Base-by-base conservation (phyloP, 1,140 invertebrate genomes). In the Bacillus rossius region DNA sequence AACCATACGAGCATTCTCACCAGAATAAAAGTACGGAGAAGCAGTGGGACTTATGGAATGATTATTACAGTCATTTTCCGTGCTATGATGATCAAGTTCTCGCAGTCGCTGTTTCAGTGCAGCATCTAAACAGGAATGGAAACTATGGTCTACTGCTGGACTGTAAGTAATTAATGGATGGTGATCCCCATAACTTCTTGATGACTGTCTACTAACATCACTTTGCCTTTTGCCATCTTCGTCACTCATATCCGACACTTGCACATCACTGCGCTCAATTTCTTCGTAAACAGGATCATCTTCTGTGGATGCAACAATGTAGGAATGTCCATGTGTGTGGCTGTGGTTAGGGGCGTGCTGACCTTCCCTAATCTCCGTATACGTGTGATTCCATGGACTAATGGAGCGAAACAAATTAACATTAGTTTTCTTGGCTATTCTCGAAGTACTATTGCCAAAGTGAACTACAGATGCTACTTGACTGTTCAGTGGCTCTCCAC, bases 251-350 rank as follows among this genome's bases (percentile, higher is more conserved):
- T 91, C 88, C 0, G 87, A 88, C 55, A 87, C 84, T 51, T 87
- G 79, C 1, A 87, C 85, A 63, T 86, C 84, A 54, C 69, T 58
- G 0, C 86, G 78, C 64, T 90, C 88, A 43, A 90, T 90, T 66
- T 90, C 88, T 69, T 90, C 89, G 69, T 90, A 90, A 1, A 90
- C 88, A 0, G 88, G 88, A 65, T 90, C 88, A 64, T 87, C 86
- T 61, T 84, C 81, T 53, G 74, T 34, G 29, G 29, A 34, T 7
- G 29, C 29, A 34, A 34, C 29, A 34, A 34, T 34, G 29, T 34
- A 34, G 29, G 29, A 34, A 34, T 10, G 29, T 22, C 71, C 57
- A 49, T 71, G 57, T 19, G 61, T 57, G 40, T 63, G 71, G 29
- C 66, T 65, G 7, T 61, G 60, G 10, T 34, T 34, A 57, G 68